phyloP scores from a whole-genome alignment of 1,140 invertebrate species.

The Myzus persicae region DNA sequence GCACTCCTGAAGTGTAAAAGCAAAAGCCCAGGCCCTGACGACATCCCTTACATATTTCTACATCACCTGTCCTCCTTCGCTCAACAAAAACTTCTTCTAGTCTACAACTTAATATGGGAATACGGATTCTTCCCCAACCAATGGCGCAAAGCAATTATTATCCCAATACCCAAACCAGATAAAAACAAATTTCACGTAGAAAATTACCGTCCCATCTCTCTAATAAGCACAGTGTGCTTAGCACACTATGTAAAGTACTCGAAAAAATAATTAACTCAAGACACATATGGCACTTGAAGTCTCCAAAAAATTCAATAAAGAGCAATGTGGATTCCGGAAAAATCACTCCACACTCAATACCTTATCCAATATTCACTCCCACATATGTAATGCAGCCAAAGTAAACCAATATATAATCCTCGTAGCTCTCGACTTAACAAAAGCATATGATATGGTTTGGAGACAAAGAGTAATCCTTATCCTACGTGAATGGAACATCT shows the following conservation, averaged over 20 bases:
- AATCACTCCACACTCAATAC: conserved; percentile 41
- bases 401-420: conserved; percentile 23
- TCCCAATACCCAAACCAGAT: conserved; percentile 45
- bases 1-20: no score
- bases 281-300: no score
- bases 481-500: background rate
- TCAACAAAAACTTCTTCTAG: no score
- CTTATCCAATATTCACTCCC: background rate
- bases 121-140: no score
- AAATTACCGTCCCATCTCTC: conserved; percentile 45
- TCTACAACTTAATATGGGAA: no score
- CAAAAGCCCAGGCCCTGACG: no score
- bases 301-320: background rate
- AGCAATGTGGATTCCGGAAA: conserved; percentile 23
- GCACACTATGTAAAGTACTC: no score
- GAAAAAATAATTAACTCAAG: no score
- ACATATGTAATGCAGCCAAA: background rate
- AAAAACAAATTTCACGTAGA: background rate
- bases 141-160: no score
- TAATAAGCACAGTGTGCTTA: no score
- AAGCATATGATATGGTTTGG: conserved; percentile 55
- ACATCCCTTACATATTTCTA: no score
- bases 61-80: no score
- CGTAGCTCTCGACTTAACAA: conserved; percentile 49
- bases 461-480: background rate